Base-by-base conservation (phyloP, 2,797 vertebrate genomes). In the Bothrops alternatus region DNA sequence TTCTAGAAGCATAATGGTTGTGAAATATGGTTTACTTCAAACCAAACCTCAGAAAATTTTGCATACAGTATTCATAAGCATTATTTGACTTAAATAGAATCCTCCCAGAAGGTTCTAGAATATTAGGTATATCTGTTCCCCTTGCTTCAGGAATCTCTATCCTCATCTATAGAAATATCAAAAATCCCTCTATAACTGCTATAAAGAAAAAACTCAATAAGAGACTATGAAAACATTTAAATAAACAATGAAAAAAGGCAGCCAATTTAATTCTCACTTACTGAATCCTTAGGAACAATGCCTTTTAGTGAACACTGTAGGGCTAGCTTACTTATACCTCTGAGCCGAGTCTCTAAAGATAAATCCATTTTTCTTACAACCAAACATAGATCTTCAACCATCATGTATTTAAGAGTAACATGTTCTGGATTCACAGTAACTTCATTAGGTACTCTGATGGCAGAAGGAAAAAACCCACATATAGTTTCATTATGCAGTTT, bases 221-320 rank as follows among this genome's bases (percentile, higher is more conserved):
- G 78, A 47, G 42, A 78, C 10, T 47, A 82, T 82, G 12, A 42
- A 82, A 78, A 82, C 42, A 82, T 47, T 55, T 14, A 56, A 10
- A 14, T 47, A 50, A 47, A 53, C 91, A 95, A 73, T 1, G 78
- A 2, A 50, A 47, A 86, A 92, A 88, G 86, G 42, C 2, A 87
- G 25, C 6, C 47, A 91, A 6, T 50, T 26, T 12, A 91, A 42
- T 23, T 93, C 87, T 91, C 78, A 97, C 98, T 98, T 96, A 98
- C 98, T 78, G 96, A 95, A 94, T 96, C 96, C 94, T 94, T 96
- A 90, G 98, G 98, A 97, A 97, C 96, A 90, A 98, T 90, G 94
- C 97, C 97, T 95, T 98, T 97, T 95, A 98, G 14, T 5, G 98
- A 97, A 73, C 98, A 98, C 6, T 1, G 94, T 5, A 97, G 61